Conservation (phyloP, 2,113 vertebrate species). For the Oostethus manadensis region DNA sequence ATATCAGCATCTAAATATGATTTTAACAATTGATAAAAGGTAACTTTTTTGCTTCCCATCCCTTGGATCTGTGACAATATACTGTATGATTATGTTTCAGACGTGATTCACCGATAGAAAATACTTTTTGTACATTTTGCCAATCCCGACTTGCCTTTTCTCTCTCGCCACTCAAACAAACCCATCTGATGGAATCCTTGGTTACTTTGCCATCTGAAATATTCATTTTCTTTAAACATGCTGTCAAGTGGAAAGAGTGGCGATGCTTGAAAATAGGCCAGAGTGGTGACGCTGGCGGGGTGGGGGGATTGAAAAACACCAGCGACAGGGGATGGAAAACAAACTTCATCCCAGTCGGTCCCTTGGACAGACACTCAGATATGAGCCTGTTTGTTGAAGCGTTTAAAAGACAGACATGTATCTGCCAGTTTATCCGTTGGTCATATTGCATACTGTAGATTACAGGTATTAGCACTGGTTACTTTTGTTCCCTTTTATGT, state of each 20-base stretch:
- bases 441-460: too few relatives aligned
- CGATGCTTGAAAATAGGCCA: conserved; percentile 54
- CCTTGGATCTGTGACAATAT: too few relatives aligned
- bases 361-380: background rate
- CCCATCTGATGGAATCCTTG: conserved; percentile 33
- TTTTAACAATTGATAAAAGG: too few relatives aligned
- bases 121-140: background rate
- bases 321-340: conserved; percentile 8
- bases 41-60: too few relatives aligned
- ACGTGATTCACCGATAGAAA: conserved; percentile 5
- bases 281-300: background rate
- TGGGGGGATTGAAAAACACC: background rate
- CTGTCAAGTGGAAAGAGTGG: conserved; percentile 51
- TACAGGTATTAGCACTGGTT: too few relatives aligned
- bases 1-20: too few relatives aligned
- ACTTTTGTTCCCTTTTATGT: too few relatives aligned
- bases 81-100: too few relatives aligned
- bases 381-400: too few relatives aligned
- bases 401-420: too few relatives aligned
- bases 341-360: background rate
- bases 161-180: conserved; percentile 8
- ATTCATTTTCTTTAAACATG: conserved; percentile 56
- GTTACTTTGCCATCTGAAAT: conserved; percentile 48
- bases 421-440: too few relatives aligned
- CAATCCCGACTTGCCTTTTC: too few relatives aligned